Evolutionary conservation across 2,113 vertebrate species (phyloP).

Genomic region (Dipodomys merriami): DNA sequence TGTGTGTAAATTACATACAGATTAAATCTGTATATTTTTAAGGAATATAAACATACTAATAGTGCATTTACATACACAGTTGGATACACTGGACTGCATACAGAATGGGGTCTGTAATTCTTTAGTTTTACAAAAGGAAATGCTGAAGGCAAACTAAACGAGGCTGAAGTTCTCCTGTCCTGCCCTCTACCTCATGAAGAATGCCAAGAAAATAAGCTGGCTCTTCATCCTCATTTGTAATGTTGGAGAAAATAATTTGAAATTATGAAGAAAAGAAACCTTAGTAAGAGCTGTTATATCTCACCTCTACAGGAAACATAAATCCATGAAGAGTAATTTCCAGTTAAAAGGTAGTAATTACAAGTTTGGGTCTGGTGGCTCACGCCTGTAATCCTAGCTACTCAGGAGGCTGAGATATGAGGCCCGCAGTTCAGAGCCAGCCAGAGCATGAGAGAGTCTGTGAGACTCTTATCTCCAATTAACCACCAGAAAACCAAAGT

Average conservation of each 20-base stretch:
- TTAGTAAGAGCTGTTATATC: background rate
- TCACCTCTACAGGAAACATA: conserved; percentile 17
- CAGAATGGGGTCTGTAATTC: conserved; percentile 76
- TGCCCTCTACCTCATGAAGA: background rate
- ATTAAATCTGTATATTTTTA: conserved; percentile 85
- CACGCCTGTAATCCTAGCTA: background rate
- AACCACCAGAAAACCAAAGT: too few relatives aligned
- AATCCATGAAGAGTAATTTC: background rate
- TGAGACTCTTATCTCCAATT: too few relatives aligned
- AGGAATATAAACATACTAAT: conserved; percentile 84
- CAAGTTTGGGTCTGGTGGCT: background rate
- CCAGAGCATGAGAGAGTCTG: background rate
- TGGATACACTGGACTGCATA: conserved; percentile 79
- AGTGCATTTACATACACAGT: conserved; percentile 84
- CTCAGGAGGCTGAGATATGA: background rate
- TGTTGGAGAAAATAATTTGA: background rate
- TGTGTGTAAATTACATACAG: conserved; percentile 86
- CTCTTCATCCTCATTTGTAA: accelerated
- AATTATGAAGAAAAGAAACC: background rate
- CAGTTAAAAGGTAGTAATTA: background rate
- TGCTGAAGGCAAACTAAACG: conserved; percentile 71
- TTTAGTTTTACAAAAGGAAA: conserved; percentile 76
- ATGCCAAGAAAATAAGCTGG: background rate
- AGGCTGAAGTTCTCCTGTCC: conserved; percentile 59
- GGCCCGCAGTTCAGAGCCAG: background rate